These are phyloP conservation scores for Digitonthophagus gazella DNA, from an alignment of 2,888 invertebrate genomes.

Conservation along the genomic window DNA sequence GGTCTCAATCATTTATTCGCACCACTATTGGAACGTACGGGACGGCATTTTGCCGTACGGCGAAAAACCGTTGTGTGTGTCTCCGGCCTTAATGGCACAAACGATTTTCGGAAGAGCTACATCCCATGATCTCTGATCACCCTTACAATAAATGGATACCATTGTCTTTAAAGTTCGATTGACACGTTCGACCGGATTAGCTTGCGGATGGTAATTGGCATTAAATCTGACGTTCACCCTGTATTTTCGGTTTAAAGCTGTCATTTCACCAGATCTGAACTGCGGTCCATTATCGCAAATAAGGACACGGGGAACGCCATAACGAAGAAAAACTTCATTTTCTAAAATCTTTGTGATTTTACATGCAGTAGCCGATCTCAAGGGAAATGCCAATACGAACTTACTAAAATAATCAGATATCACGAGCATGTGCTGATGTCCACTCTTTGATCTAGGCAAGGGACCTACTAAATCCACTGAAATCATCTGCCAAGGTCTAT, in stretches of 20 bases:
- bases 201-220: constrained; percentile 26
- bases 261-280: constrained; percentile 24
- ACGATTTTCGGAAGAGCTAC: constrained; percentile 16
- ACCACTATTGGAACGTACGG: too few species aligned
- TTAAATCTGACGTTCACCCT: constrained; percentile 22
- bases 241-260: constrained; percentile 13
- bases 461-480: constrained; percentile 30
- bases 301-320: background rate
- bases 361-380: background rate
- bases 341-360: background rate
- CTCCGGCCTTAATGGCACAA: too few species aligned
- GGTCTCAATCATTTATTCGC: too few species aligned
- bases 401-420: constrained; percentile 5
- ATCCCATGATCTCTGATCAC: constrained; percentile 28
- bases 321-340: background rate
- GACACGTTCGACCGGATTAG: constrained; percentile 26
- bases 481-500: constrained; percentile 29
- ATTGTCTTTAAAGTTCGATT: constrained; percentile 28
- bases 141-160: constrained; percentile 19
- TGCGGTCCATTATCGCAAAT: constrained; percentile 30
- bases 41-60: too few species aligned
- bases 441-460: constrained; percentile 19
- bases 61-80: too few species aligned
- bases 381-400: background rate
- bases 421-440: background rate